Base-by-base conservation (phyloP, 2,797 vertebrate genomes). In the Hyperoplus lanceolatus region DNA sequence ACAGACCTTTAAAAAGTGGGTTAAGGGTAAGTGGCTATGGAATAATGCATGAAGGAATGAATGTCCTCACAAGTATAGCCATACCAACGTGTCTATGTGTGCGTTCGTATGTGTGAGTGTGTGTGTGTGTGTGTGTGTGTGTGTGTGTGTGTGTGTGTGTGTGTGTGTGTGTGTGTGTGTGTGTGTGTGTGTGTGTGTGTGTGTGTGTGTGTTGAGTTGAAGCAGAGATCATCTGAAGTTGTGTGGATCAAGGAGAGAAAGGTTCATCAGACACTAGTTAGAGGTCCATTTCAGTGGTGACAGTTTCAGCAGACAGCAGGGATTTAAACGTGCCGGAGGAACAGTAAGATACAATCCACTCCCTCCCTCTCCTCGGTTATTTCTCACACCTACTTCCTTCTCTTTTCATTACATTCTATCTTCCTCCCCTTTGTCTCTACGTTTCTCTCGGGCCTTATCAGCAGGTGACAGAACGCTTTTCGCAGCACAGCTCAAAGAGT, bases 391-490 rank as follows among this genome's bases (percentile, higher is more conserved):
- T 77, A 66, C 56, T 54, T 41, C 36, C 53, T 57, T 8, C 41
- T 38, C 45, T 45, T 73, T 80, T 85, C 70, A 69, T 81, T 29
- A 29, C 29, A 29, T 29, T 29, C 29, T 29, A 29, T 29, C 29
- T 29, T 29, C 29, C 29, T 29, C 29, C 29, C 29, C 67, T 72
- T 54, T 65, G 58, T 56, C 64, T 75, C 77, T 59, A 61, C 75
- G 4, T 59, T 62, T 71, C 63, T 51, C 81, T 81, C 74, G 0
- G 57, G 70, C 71, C 88, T 88, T 91, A 90, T 90, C 87, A 84
- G 83, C 79, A 82, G 77, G 83, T 80, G 87, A 85, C 87, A 90
- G 84, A 81, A 85, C 55, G 78, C 70, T 88, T 83, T 83, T 29
- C 55, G 29, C 77, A 49, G 76, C 67, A 54, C 77, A 66, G 79